phyloP scores from a whole-genome alignment of 2,113 vertebrate species.

The Apodemus sylvaticus region DNA sequence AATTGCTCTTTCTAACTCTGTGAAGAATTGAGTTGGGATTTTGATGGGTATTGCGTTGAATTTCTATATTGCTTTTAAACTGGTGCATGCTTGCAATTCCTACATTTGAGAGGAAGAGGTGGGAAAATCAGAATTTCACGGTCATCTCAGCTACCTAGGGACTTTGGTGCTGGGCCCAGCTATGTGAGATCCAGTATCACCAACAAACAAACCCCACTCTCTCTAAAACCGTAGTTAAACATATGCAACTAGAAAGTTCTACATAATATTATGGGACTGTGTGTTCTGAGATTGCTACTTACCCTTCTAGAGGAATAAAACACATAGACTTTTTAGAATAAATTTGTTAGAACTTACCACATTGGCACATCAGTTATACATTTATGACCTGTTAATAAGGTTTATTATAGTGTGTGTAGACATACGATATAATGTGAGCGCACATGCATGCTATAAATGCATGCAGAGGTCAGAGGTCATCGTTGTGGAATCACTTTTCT shows the following conservation, averaged over 20 bases:
- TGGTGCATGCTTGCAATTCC: not conserved
- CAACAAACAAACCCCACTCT: not conserved
- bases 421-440: too few species aligned
- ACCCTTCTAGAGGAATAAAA: not conserved
- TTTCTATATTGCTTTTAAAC: too few species aligned
- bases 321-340: not conserved
- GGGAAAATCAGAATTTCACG: not conserved
- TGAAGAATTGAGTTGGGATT: too few species aligned
- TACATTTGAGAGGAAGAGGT: not conserved
- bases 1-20: too few species aligned
- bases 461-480: not conserved
- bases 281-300: not conserved
- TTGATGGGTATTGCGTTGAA: too few species aligned
- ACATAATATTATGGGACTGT: not conserved
- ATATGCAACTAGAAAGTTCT: not conserved
- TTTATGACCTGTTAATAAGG: conserved; percentile 3
- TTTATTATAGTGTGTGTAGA: not conserved
- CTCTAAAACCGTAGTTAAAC: not conserved
- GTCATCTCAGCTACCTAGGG: not conserved
- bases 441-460: not conserved
- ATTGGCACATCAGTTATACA: not conserved
- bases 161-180: not conserved
- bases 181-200: not conserved
- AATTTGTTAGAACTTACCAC: conserved; percentile 7
- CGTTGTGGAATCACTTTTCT: not conserved